These are phyloP conservation scores for Chymomyza procnemis DNA, from an alignment of 2,888 invertebrate species.

Conservation along the genomic window DNA sequence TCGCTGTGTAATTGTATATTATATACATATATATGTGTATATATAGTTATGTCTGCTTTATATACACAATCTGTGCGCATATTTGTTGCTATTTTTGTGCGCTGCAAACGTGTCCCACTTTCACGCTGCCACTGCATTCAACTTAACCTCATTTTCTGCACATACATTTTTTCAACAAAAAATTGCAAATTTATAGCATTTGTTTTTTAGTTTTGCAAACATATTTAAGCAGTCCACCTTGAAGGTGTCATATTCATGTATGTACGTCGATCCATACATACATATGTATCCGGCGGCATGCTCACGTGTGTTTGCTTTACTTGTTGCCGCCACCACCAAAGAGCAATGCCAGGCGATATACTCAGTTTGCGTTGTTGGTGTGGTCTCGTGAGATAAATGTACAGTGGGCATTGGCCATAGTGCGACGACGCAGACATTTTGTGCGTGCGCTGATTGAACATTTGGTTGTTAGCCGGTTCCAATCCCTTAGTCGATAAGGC, in stretches of 20 bases:
- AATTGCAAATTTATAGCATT: neutral
- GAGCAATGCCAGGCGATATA: neutral
- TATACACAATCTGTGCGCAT: too few species aligned
- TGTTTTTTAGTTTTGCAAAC: neutral
- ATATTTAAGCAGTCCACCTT: neutral
- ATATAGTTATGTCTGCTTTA: too few species aligned
- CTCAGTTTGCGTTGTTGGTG: neutral
- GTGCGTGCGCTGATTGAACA: too few species aligned
- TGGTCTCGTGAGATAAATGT: slow-evolving; percentile 20
- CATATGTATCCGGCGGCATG: neutral
- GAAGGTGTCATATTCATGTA: neutral
- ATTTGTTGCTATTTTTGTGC: slow-evolving; percentile 37
- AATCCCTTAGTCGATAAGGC: too few species aligned
- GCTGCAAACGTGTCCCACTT: slow-evolving; percentile 42
- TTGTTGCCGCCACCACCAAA: slow-evolving; percentile 9
- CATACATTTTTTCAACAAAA: neutral
- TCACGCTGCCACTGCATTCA: slow-evolving; percentile 3
- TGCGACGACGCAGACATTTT: too few species aligned
- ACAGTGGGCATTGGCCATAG: slow-evolving; percentile 22
- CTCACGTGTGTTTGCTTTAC: neutral
- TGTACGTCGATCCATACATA: too few species aligned
- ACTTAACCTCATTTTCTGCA: slow-evolving; percentile 1
- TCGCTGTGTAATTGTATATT: neutral
- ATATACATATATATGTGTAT: neutral
- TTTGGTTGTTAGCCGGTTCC: too few species aligned